Evolutionary conservation across 1,140 invertebrate species (phyloP), one percentile per base, ranked within the genome.

Genomic region (Wasmannia auropunctata): DNA sequence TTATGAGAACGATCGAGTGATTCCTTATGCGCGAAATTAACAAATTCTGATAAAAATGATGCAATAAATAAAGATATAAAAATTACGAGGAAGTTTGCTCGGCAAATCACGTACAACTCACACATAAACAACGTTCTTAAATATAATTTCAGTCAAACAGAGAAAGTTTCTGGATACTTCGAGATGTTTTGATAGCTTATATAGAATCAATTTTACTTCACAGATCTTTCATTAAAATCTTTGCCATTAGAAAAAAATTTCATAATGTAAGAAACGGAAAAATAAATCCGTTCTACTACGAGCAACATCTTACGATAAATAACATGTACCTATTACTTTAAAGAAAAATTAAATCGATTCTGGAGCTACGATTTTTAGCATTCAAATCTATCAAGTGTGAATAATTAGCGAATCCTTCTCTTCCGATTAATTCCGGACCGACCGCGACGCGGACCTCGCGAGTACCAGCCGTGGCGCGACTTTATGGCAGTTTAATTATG

Each of bases 401-500:
- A 25, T 14, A 77, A 54, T 60, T 58, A 43, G 37, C 22, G n/a
- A 86, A 62, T 25, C 37, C 25, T 75, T 69, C 31, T 46, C 49
- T 77, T 76, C 65, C 8, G 54, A 51, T 37, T 28, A 43, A 51
- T 46, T 54, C 1, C 46, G 51, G 76, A 54, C 34, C 8, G 7
- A 43, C n/a, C 7, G 51, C n/a, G 63, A 49, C 40, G 19, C 31
- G 46, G 16, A 58, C 51, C 28, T 28, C 49, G 46, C 22, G 43
- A 43, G 65, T 60, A 11, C 51, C 43, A 69, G 8, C 67, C 40
- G 83, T 75, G 87, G 62, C 69, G 62, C 69, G 88, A 93, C 88
- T 90, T 93, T 89, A 90, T 90, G 87, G 81, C 85, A 86, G 87
- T 91, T 91, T 91, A 92, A 93, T 94, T 90, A 91, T 87, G 84